These are phyloP conservation scores for Steinernema carpocapsae DNA, from an alignment of 2,888 invertebrate genomes.

Conservation along the genomic window DNA sequence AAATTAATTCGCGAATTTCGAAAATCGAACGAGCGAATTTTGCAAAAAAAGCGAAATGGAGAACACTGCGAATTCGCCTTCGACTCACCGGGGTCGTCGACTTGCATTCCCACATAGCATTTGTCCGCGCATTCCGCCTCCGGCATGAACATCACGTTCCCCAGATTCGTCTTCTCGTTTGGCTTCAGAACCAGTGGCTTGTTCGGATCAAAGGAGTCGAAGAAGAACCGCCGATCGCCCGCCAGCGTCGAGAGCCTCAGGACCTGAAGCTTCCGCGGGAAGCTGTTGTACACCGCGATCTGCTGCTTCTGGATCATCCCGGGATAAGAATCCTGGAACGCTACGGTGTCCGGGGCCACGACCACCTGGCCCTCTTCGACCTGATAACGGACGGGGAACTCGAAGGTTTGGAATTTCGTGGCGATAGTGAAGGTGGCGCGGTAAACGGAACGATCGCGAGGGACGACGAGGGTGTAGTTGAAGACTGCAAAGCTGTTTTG, in stretches of 20 bases:
- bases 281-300: constrained; percentile 72
- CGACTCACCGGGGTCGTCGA: constrained; percentile 75
- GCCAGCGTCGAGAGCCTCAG: constrained; percentile 76
- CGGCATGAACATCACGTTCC: constrained; percentile 78
- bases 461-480: constrained; percentile 76
- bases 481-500: constrained; percentile 75
- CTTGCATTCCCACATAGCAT: constrained; percentile 81
- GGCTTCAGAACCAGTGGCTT: constrained; percentile 67
- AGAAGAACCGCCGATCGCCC: constrained; percentile 75
- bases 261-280: constrained; percentile 76
- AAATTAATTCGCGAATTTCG: too few relatives aligned
- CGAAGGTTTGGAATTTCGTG: constrained; percentile 74
- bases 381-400: constrained; percentile 77
- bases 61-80: background rate
- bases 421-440: constrained; percentile 41
- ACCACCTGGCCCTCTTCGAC: constrained; percentile 80
- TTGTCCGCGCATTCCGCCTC: constrained; percentile 77
- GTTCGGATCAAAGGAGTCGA: constrained; percentile 70
- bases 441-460: constrained; percentile 41
- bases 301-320: constrained; percentile 81
- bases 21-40: too few relatives aligned
- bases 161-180: constrained; percentile 70
- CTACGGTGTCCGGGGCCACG: constrained; percentile 76
- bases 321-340: constrained; percentile 82
- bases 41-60: background rate